A percentile compares a stretch with the other conserved stretches of the same genome.
These are phyloP conservation scores for Lates calcarifer DNA, from an alignment of 2,113 vertebrate species.

Conservation along the genomic window DNA sequence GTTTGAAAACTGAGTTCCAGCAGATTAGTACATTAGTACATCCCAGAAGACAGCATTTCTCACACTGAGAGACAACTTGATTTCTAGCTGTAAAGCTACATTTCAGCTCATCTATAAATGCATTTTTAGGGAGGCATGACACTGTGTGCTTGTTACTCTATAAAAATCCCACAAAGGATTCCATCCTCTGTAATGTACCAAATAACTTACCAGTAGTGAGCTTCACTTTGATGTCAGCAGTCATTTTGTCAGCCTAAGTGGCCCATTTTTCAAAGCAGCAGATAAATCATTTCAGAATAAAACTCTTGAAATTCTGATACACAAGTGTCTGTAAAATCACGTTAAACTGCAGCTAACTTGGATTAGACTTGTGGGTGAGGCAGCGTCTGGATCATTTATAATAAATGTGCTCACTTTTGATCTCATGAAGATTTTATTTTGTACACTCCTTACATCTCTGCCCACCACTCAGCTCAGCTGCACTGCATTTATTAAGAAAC, in stretches of 20 bases:
- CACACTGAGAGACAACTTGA: neutral
- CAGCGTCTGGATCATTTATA: conserved; percentile 37
- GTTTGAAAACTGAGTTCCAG: no score
- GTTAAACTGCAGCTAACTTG: conserved; percentile 14
- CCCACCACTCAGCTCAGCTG: neutral
- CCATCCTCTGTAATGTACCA: conserved; percentile 1
- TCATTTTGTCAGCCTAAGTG: conserved; percentile 20
- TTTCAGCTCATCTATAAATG: neutral
- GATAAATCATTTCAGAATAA: conserved; percentile 19
- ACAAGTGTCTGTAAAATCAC: conserved; percentile 6
- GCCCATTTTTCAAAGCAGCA: conserved; percentile 13
- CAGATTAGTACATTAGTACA: no score
- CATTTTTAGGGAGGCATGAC: neutral
- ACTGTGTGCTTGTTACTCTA: neutral
- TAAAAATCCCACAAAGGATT: neutral
- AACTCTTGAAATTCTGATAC: conserved; percentile 10
- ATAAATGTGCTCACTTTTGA: conserved; percentile 34
- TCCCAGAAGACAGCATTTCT: no score
- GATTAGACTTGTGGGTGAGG: conserved; percentile 23
- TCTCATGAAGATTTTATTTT: conserved; percentile 37
- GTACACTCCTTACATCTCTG: conserved; percentile 17
- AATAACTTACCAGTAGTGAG: conserved; percentile 3
- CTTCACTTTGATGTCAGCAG: conserved; percentile 1
- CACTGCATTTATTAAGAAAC: neutral
- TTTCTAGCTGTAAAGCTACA: neutral